Evolutionary conservation across 2,888 invertebrate genomes (phyloP).

Genomic region (Gari tellinella): DNA sequence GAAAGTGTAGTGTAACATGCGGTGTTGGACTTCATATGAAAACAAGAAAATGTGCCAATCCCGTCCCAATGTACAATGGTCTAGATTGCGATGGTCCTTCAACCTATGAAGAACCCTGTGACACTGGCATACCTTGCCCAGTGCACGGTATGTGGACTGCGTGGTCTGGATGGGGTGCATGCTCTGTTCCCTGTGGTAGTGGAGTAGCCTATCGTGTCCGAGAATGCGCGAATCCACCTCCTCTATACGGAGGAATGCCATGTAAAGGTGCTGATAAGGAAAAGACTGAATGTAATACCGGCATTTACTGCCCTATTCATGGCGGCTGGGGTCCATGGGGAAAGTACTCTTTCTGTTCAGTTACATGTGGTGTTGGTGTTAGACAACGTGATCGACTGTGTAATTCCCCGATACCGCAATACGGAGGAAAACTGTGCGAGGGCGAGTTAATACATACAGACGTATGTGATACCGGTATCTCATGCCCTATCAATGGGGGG

Average conservation of each 20-base stretch:
- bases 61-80: conserved; percentile 46
- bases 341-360: conserved; percentile 33
- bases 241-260: conserved; percentile 39
- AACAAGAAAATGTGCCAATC: conserved; percentile 30
- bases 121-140: conserved; percentile 31
- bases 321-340: conserved; percentile 51
- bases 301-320: conserved; percentile 34
- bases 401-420: conserved; percentile 40
- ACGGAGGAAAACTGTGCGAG: conserved; percentile 41
- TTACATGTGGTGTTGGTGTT: conserved; percentile 37
- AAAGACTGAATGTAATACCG: conserved; percentile 33
- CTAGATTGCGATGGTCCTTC: conserved; percentile 26
- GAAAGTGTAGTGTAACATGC: conserved; percentile 41
- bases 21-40: conserved; percentile 37
- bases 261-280: conserved; percentile 32
- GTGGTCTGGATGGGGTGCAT: conserved; percentile 44
- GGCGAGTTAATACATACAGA: conserved; percentile 27
- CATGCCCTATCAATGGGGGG: conserved; percentile 47
- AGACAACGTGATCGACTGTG: conserved; percentile 28
- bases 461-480: conserved; percentile 31
- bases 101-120: conserved; percentile 32
- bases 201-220: conserved; percentile 25
- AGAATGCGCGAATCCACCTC: conserved; percentile 47
- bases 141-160: conserved; percentile 43
- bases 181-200: conserved; percentile 42